Conservation (phyloP, 2,113 vertebrate species). For the Tichodroma muraria region DNA sequence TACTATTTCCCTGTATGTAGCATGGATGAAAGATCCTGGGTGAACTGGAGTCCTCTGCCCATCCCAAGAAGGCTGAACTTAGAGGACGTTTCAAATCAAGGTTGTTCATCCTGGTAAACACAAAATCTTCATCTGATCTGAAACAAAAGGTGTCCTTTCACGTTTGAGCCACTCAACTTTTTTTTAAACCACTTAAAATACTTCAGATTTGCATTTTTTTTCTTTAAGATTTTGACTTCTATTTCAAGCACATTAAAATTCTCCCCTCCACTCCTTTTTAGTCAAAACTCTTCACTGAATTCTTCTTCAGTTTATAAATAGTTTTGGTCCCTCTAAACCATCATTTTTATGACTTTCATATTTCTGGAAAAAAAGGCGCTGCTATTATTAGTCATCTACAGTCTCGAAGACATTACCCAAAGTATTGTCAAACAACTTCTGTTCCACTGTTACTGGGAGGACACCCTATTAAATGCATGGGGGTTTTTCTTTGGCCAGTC, state of each 20-base stretch:
- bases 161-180: not conserved
- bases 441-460: not conserved
- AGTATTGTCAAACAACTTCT: conserved; percentile 35
- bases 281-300: conserved; percentile 60
- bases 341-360: conserved; percentile 51
- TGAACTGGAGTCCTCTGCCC: not conserved
- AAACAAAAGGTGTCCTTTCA: conserved; percentile 5
- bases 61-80: not conserved
- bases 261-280: conserved; percentile 41
- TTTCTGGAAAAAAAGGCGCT: not conserved
- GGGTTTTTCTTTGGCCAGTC: not conserved
- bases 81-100: not conserved
- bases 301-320: conserved; percentile 61
- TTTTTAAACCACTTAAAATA: conserved; percentile 10
- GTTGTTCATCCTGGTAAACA: not conserved
- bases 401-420: not conserved
- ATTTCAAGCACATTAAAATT: conserved; percentile 61
- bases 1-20: not conserved
- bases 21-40: not conserved
- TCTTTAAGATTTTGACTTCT: conserved; percentile 35
- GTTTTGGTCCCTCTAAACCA: conserved; percentile 45
- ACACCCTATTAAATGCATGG: not conserved
- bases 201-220: conserved; percentile 32
- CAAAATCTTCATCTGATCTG: not conserved
- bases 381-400: conserved; percentile 38